Percentiles rank a stretch among this genome's conserved stretches.
These are phyloP conservation scores for Drosophila nannoptera DNA, from an alignment of 1,140 invertebrate species.

Conservation along the genomic window DNA sequence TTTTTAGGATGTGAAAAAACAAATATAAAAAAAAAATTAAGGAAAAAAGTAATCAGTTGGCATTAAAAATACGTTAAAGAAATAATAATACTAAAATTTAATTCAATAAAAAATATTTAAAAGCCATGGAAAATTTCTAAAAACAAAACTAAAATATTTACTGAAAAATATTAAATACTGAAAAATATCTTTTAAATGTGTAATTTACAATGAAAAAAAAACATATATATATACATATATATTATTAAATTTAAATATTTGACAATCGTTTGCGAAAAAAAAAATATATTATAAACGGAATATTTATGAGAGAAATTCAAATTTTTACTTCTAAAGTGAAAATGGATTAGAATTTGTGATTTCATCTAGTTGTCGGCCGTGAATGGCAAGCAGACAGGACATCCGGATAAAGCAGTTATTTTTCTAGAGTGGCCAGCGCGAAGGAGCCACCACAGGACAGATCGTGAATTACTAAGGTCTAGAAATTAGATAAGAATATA, in stretches of 20 bases:
- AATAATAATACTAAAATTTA: background rate
- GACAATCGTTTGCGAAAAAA: slow-evolving; percentile 46
- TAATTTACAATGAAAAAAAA: slow-evolving; percentile 12
- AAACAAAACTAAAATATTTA: background rate
- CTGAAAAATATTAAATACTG: background rate
- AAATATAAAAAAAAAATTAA: background rate
- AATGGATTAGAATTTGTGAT: slow-evolving; percentile 37
- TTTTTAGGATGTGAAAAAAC: slow-evolving; percentile 16
- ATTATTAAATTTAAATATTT: slow-evolving; percentile 36
- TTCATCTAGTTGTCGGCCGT: slow-evolving; percentile 10
- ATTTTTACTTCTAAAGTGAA: slow-evolving; percentile 45
- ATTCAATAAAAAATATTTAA: slow-evolving; percentile 3
- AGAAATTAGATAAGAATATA: background rate
- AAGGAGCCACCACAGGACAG: background rate
- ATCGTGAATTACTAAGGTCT: slow-evolving; percentile 8
- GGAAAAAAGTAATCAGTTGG: no score
- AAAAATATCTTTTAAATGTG: background rate
- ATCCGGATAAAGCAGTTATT: slow-evolving; percentile 20
- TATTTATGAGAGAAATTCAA: slow-evolving; percentile 14
- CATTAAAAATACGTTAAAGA: background rate
- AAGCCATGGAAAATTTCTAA: background rate
- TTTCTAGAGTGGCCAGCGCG: slow-evolving; percentile 18
- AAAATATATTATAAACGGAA: background rate
- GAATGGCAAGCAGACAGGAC: background rate
- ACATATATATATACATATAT: slow-evolving; percentile 7